Conservation (phyloP, 2,113 vertebrate genomes). For the Ascaphus truei region DNA sequence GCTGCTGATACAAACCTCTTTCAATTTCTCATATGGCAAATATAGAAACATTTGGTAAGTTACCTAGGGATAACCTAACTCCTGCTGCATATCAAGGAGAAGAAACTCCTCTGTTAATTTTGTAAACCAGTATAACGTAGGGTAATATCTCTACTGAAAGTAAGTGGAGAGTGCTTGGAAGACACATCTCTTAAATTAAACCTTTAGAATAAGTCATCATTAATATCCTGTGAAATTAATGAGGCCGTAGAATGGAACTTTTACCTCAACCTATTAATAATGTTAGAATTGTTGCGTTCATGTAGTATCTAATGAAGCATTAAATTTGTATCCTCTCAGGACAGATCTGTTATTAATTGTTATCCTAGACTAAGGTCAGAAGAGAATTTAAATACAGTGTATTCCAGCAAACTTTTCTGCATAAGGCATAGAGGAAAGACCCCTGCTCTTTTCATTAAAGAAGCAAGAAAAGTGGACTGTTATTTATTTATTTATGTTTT, state of each 20-base stretch:
- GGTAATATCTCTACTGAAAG: too few species aligned
- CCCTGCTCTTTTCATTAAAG: too few species aligned
- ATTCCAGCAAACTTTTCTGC: not conserved
- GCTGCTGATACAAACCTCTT: too few species aligned
- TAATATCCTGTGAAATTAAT: conserved; percentile 20
- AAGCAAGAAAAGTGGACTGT: too few species aligned
- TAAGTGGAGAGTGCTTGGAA: not conserved
- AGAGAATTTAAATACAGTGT: not conserved
- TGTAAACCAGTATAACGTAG: too few species aligned
- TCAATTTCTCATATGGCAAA: too few species aligned
- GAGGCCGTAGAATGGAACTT: not conserved
- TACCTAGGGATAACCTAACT: too few species aligned
- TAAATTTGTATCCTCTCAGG: conserved; percentile 20
- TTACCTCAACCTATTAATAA: conserved; percentile 19
- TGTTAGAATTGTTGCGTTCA: conserved; percentile 20
- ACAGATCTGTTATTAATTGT: conserved; percentile 28
- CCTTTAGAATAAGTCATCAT: conserved; percentile 8
- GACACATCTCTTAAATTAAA: conserved; percentile 11
- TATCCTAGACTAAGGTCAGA: conserved; percentile 21
- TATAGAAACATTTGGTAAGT: too few species aligned
- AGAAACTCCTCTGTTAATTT: too few species aligned
- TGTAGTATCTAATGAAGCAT: conserved; percentile 20
- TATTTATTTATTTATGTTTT: too few species aligned
- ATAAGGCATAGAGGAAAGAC: not conserved
- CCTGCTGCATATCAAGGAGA: too few species aligned